A percentile compares a stretch with the other conserved stretches of the same genome.
Evolutionary conservation across 2,113 vertebrate species (phyloP).

Genomic region (Clarias magur): DNA sequence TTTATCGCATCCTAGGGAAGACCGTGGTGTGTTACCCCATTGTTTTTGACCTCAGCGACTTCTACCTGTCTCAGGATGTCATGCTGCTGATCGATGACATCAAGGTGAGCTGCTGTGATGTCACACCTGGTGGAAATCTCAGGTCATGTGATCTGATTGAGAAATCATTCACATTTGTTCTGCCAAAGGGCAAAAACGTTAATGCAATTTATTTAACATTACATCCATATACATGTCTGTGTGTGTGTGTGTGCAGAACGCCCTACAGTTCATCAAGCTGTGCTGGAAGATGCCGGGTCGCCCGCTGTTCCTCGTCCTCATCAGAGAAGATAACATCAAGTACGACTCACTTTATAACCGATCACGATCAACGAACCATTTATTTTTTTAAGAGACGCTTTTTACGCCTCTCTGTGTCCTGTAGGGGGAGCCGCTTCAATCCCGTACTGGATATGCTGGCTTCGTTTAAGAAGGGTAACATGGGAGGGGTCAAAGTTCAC

Average conservation of each 20-base stretch:
- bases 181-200: too few species aligned
- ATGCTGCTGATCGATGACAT: conserved; percentile 98
- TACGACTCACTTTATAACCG: conserved; percentile 58
- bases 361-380: neutral
- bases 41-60: conserved; percentile 98
- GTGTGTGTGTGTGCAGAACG: conserved; percentile 76
- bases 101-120: conserved; percentile 78
- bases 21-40: conserved; percentile 98
- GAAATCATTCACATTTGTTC: neutral
- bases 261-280: conserved; percentile 96
- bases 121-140: neutral
- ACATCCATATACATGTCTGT: neutral
- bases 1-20: conserved; percentile 95
- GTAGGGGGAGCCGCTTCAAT: conserved; percentile 94
- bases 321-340: conserved; percentile 98
- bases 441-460: conserved; percentile 96
- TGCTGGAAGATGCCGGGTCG: conserved; percentile 97
- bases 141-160: neutral
- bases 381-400: neutral
- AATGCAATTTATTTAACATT: neutral
- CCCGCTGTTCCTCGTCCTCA: conserved; percentile 92
- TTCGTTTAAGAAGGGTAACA: conserved; percentile 87
- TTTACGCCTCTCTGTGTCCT: conserved; percentile 3
- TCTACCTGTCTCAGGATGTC: conserved; percentile 98
- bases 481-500: conserved; percentile 95